Evolutionary conservation across 2,797 vertebrate species (phyloP).

Genomic region (Sarcoramphus papa): DNA sequence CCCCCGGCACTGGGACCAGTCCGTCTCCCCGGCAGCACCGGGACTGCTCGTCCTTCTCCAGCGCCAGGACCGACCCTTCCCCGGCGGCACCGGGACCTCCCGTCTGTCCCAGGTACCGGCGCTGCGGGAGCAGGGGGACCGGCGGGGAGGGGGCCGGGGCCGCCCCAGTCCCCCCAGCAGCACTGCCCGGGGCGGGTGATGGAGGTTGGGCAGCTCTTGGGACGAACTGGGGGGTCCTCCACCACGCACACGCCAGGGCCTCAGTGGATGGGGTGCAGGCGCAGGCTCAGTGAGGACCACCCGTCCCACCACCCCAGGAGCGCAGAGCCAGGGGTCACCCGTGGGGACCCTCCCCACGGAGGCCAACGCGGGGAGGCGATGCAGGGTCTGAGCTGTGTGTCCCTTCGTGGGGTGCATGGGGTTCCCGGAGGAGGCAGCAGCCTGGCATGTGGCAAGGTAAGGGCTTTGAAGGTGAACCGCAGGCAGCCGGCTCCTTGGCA

Average conservation of each 20-base stretch:
- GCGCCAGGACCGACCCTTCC: background rate
- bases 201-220: background rate
- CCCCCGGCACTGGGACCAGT: background rate
- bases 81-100: background rate
- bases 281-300: background rate
- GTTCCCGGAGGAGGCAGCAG: background rate
- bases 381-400: background rate
- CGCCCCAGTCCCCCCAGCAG: background rate
- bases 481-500: background rate
- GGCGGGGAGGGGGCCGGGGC: background rate
- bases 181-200: background rate
- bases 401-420: background rate
- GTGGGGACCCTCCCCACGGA: background rate
- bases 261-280: background rate
- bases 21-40: background rate
- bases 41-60: background rate
- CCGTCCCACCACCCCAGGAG: background rate
- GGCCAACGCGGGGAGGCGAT: rapidly evolving
- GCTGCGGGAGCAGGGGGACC: background rate
- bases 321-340: background rate
- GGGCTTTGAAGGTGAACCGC: conserved; percentile 38
- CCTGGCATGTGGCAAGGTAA: background rate
- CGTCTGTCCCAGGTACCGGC: conserved; percentile 9
- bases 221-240: too few species aligned
- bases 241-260: rapidly evolving